Percentiles rank a stretch among this genome's conserved stretches.
phyloP scores from a whole-genome alignment of 2,797 vertebrate species.

The Gymnoscopelus microlampas region DNA sequence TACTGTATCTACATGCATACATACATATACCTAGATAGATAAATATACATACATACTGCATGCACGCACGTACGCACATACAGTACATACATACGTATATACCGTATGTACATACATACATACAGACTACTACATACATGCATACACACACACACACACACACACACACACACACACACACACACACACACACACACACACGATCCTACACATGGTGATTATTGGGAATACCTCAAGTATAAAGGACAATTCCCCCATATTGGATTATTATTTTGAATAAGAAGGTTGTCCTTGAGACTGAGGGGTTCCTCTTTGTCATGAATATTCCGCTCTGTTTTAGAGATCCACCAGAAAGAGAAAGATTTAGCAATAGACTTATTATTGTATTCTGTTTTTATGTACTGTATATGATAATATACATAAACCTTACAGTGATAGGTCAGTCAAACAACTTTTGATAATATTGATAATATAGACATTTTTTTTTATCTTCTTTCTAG shows the following conservation, averaged over 20 bases:
- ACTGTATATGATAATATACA: no score
- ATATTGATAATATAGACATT: no score
- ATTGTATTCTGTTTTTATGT: no score
- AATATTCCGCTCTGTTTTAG: conserved; percentile 69
- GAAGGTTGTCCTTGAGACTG: conserved; percentile 59
- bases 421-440: no score
- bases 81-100: background rate
- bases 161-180: background rate
- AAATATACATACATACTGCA: no score
- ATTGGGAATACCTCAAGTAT: conserved; percentile 43
- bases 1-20: no score
- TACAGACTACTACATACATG: background rate
- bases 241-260: conserved; percentile 30
- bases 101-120: background rate
- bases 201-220: no score
- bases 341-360: background rate
- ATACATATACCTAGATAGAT: no score
- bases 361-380: background rate
- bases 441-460: no score
- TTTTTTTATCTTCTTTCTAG: no score
- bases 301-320: conserved; percentile 59
- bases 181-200: no score
- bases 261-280: conserved; percentile 60
- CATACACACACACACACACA: background rate
- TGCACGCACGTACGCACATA: no score